Base-by-base conservation (phyloP, 2,888 invertebrate genomes). In the Megamerina dolium region DNA sequence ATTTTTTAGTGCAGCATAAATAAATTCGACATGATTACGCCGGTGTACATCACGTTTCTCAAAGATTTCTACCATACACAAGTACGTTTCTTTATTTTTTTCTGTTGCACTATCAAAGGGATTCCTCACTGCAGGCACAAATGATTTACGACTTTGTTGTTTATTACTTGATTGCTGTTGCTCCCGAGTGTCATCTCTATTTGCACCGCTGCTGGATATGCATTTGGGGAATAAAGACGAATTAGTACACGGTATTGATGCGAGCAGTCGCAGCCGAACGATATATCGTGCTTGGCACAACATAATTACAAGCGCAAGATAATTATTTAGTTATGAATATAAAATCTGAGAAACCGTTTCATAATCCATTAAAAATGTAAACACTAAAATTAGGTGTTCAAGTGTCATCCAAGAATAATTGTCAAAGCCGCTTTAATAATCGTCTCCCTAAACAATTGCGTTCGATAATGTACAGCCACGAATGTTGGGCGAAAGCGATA, bases 1-100 rank as follows among this genome's bases (percentile, higher is more conserved):
- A 60, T 86, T 80, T 42, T 81, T 82, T 49, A 97, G 69, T 0
- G 95, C 94, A 0, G 88, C 81, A 64, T 89, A 85, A 56, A 99
- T 91, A 70, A 99, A 99, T 60, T 95, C 93, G 0, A 93, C 90
- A 67, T 94, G 91, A 32, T 92, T 93, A 46, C 87, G 76, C 49
- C 87, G 77, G 57, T 83, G 79, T 0, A 76, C 76, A 54, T 83
- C 83, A 31, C 79, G 76, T 20, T 75, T 76, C 56, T 81, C 75
- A 61, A 87, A 96, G 48, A 85, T 78, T 54, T 83, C 80, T 40
- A 92, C 74, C 69, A 85, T 82, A 47, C 83, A 78, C 37, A 88
- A 59, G 63, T 85, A 91, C 0, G 80, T 76, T 13, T 81, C 72
- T 57, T 82, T 85, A 39, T 61, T 63, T 52, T 63, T 68, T 1